phyloP scores from a whole-genome alignment of 1,140 invertebrate species.

The Macrobrachium rosenbergii region DNA sequence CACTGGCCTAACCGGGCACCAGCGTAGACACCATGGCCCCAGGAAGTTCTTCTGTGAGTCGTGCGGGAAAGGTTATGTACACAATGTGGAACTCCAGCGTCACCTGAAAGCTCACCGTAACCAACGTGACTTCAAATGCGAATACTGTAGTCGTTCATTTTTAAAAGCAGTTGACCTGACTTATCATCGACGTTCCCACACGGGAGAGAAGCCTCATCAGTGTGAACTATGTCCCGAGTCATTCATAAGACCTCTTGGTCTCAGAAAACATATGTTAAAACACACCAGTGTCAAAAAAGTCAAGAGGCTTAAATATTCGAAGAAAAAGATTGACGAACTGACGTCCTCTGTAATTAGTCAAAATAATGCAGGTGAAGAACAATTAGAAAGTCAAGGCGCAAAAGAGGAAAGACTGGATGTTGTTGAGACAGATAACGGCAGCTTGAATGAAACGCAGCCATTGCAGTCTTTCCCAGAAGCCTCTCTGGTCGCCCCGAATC shows the following conservation, averaged over 20 bases:
- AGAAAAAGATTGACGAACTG: constrained; percentile 56
- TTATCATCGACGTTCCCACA: constrained; percentile 69
- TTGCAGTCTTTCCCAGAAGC: constrained; percentile 34
- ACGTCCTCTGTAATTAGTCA: constrained; percentile 36
- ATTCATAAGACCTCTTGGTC: constrained; percentile 67
- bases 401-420: neutral
- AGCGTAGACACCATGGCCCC: constrained; percentile 49
- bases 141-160: constrained; percentile 52
- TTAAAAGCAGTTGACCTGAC: constrained; percentile 63
- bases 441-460: constrained; percentile 3
- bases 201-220: constrained; percentile 69
- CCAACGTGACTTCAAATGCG: constrained; percentile 70
- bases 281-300: constrained; percentile 40
- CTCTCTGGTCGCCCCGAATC: neutral
- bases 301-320: constrained; percentile 54
- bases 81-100: constrained; percentile 54
- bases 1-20: constrained; percentile 51
- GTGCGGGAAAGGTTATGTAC: constrained; percentile 58
- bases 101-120: constrained; percentile 60
- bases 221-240: constrained; percentile 71
- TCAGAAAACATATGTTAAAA: constrained; percentile 52
- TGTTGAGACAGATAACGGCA: neutral
- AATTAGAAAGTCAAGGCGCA: neutral
- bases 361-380: neutral
- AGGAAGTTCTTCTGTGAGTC: constrained; percentile 46